Evolutionary conservation across 2,888 invertebrate genomes (phyloP).

Genomic region (Drosophila recens): DNA sequence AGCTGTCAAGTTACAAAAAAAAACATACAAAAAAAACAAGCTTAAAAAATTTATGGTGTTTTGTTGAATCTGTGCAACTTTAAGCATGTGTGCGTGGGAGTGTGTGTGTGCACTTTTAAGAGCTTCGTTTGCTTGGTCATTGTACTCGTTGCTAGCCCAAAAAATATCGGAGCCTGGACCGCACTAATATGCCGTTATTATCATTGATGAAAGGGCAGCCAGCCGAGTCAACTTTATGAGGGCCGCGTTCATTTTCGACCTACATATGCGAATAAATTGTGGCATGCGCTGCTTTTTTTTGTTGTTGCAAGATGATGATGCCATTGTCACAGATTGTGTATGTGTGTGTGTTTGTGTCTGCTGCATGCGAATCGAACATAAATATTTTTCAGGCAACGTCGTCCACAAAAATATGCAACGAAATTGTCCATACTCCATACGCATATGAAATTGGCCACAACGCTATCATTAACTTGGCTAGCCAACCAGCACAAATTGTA

Average conservation of each 20-base stretch:
- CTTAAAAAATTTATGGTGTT: conserved; percentile 31
- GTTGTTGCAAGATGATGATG: conserved; percentile 40
- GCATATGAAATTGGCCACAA: conserved; percentile 38
- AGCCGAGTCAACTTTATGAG: conserved; percentile 60
- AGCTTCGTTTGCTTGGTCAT: conserved; percentile 57
- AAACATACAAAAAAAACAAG: conserved; percentile 29
- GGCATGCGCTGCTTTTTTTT: conserved; percentile 23
- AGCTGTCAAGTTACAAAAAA: conserved; percentile 31
- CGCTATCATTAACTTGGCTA: conserved; percentile 55
- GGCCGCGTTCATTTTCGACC: conserved; percentile 40
- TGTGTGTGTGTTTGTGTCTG: conserved; percentile 12
- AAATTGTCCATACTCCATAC: conserved; percentile 31
- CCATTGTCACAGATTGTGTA: conserved; percentile 28
- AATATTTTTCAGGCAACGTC: conserved; percentile 30
- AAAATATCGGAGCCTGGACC: conserved; percentile 40
- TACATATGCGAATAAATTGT: conserved; percentile 65
- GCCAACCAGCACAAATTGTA: conserved; percentile 20
- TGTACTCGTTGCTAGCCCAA: conserved; percentile 48
- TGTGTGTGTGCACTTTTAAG: conserved; percentile 36
- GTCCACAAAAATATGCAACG: conserved; percentile 61
- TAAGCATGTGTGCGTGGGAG: background rate
- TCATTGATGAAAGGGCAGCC: conserved; percentile 75
- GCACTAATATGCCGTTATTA: conserved; percentile 73
- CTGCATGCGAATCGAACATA: conserved; percentile 41
- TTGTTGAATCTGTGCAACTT: background rate